Percentiles rank a stretch among this genome's conserved stretches.
Conservation (phyloP, 1,140 invertebrate species). For the Anastatus disparis region DNA sequence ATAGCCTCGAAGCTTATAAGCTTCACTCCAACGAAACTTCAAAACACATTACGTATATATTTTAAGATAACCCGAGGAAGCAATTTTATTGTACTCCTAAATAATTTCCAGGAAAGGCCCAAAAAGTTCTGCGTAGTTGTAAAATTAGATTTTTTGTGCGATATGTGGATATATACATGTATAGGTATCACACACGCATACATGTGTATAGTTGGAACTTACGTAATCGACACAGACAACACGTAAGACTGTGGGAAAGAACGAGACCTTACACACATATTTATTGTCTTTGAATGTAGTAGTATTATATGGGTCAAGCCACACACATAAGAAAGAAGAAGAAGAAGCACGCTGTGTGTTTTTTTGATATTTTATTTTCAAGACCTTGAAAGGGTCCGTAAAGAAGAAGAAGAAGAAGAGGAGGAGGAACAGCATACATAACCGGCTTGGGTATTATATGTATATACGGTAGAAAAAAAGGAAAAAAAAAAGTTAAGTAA, state of each 20-base stretch:
- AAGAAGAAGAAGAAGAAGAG: conserved; percentile 27
- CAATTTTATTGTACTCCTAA: neutral
- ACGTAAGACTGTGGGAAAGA: conserved; percentile 31
- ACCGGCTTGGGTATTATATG: neutral
- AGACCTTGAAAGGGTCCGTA: conserved; percentile 38
- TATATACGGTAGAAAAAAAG: neutral
- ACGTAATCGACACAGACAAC: conserved; percentile 17
- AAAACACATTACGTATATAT: no score
- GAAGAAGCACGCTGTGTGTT: conserved; percentile 5
- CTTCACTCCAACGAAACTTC: no score
- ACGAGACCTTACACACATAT: conserved; percentile 28
- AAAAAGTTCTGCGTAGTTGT: conserved; percentile 28
- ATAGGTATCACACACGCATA: no score
- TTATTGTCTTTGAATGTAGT: neutral
- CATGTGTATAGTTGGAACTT: no score
- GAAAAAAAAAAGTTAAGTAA: no score
- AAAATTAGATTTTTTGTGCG: conserved; percentile 34
- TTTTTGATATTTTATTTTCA: conserved; percentile 43
- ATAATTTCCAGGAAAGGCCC: conserved; percentile 16
- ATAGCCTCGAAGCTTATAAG: no score
- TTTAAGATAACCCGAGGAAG: no score
- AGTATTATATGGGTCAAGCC: conserved; percentile 53
- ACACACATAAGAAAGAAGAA: no score
- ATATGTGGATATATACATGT: no score
- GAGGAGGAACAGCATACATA: neutral